Percentiles rank a stretch among this genome's conserved stretches.
Conservation (phyloP, 2,797 vertebrate genomes). For the Chelon labrosus region DNA sequence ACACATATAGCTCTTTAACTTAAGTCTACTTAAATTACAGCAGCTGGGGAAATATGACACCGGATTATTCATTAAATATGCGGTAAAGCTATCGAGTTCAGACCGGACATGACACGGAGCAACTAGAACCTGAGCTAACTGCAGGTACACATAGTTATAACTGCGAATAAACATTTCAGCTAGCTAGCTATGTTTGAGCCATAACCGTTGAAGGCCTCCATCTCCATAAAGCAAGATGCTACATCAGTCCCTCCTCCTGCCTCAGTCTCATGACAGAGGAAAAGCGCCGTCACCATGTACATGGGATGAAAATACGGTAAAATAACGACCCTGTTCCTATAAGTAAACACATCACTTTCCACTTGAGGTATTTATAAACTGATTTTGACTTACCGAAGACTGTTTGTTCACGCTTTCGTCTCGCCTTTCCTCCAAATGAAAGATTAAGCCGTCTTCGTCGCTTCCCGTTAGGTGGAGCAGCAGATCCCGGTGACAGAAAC, state of each 20-base stretch:
- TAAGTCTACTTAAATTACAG: background rate
- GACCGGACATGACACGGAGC: background rate
- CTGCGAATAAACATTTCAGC: accelerated
- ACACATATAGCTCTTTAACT: too few species aligned
- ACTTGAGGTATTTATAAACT: accelerated
- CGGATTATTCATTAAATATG: slow-evolving; percentile 75
- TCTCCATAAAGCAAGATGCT: slow-evolving; percentile 50
- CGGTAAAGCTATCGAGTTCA: slow-evolving; percentile 61
- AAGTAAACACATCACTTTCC: accelerated
- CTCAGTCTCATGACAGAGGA: slow-evolving; percentile 80
- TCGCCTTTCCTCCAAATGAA: slow-evolving; percentile 61
- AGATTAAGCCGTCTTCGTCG: slow-evolving; percentile 59
- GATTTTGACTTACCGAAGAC: slow-evolving; percentile 65
- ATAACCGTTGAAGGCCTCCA: slow-evolving; percentile 47
- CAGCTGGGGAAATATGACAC: slow-evolving; percentile 66
- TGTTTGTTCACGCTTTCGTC: slow-evolving; percentile 29
- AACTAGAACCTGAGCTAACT: background rate
- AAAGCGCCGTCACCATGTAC: slow-evolving; percentile 54
- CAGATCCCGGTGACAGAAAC: slow-evolving; percentile 12
- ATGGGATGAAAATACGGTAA: background rate
- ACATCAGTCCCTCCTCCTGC: slow-evolving; percentile 59
- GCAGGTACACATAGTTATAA: too few species aligned
- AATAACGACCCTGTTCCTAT: background rate
- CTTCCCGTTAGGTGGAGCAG: slow-evolving; percentile 75
- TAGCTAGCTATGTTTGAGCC: background rate